These are phyloP conservation scores for Leptocoma aspasia DNA, from an alignment of 2,113 vertebrate genomes.

Conservation along the genomic window DNA sequence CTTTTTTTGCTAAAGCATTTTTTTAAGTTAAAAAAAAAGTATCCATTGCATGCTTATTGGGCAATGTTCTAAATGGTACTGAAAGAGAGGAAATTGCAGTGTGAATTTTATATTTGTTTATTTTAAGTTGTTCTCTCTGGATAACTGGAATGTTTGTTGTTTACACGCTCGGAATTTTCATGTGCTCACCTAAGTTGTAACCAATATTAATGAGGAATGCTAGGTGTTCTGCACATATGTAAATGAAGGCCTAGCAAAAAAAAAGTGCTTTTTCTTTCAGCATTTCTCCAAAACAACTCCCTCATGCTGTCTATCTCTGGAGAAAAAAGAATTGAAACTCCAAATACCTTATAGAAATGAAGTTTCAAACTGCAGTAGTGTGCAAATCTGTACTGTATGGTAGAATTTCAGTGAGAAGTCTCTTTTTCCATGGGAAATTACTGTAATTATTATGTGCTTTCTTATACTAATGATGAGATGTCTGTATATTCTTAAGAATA, in stretches of 20 bases:
- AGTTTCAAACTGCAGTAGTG: neutral
- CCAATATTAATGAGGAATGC: neutral
- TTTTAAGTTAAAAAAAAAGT: neutral
- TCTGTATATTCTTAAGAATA: neutral
- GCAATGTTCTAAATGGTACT: neutral
- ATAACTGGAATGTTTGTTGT: neutral
- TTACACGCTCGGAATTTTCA: neutral
- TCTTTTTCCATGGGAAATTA: neutral
- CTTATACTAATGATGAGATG: accelerated
- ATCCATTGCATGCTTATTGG: neutral
- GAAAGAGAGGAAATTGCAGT: neutral
- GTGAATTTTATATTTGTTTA: neutral
- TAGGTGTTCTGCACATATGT: neutral
- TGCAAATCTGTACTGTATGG: neutral
- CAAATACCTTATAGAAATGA: neutral
- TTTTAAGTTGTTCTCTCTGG: neutral
- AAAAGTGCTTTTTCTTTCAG: neutral
- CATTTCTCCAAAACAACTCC: neutral
- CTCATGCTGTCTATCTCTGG: neutral
- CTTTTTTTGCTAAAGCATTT: neutral
- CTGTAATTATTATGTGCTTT: neutral
- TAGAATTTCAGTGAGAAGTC: neutral
- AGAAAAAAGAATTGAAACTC: neutral
- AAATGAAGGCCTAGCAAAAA: neutral
- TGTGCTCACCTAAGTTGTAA: neutral